Evolutionary conservation across 1,140 invertebrate genomes (phyloP).

Genomic region (Drosophila orena): DNA sequence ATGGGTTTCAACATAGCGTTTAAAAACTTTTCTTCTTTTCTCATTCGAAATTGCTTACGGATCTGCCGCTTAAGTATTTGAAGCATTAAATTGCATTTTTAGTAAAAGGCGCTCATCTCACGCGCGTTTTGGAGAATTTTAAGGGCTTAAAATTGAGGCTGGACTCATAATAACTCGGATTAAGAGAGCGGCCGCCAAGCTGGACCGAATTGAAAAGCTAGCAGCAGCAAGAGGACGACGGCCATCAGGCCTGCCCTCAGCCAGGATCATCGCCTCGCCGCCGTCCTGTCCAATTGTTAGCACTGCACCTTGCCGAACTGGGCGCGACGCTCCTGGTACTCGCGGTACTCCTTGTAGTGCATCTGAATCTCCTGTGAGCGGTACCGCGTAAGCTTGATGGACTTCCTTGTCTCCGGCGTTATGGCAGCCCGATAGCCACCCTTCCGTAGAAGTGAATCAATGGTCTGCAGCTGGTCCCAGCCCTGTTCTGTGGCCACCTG

Average conservation of each 20-base stretch:
- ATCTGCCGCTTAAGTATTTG: slow-evolving; percentile 65
- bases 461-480: slow-evolving; percentile 98
- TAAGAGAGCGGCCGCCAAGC: slow-evolving; percentile 32
- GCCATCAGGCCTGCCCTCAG: slow-evolving; percentile 66
- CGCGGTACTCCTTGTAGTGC: slow-evolving; percentile 83
- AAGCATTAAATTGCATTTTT: slow-evolving; percentile 58
- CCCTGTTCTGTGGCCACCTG: slow-evolving; percentile 99
- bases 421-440: slow-evolving; percentile 97
- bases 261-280: slow-evolving; percentile 69
- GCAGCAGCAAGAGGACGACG: slow-evolving; percentile 59
- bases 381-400: slow-evolving; percentile 97
- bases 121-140: slow-evolving; percentile 2
- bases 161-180: slow-evolving; percentile 26
- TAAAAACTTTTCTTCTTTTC: slow-evolving; percentile 24
- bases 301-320: slow-evolving; percentile 83
- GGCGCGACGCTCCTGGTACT: slow-evolving; percentile 75
- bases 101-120: slow-evolving; percentile 49
- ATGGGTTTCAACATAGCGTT: slow-evolving; percentile 16
- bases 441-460: slow-evolving; percentile 98
- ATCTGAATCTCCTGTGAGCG: slow-evolving; percentile 88
- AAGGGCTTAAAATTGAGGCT: neutral
- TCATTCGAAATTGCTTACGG: slow-evolving; percentile 35
- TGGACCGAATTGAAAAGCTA: slow-evolving; percentile 61
- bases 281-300: slow-evolving; percentile 75
- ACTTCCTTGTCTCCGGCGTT: slow-evolving; percentile 93